Conservation (phyloP, 2,797 vertebrate species). For the Basileuterus tristriatus region DNA sequence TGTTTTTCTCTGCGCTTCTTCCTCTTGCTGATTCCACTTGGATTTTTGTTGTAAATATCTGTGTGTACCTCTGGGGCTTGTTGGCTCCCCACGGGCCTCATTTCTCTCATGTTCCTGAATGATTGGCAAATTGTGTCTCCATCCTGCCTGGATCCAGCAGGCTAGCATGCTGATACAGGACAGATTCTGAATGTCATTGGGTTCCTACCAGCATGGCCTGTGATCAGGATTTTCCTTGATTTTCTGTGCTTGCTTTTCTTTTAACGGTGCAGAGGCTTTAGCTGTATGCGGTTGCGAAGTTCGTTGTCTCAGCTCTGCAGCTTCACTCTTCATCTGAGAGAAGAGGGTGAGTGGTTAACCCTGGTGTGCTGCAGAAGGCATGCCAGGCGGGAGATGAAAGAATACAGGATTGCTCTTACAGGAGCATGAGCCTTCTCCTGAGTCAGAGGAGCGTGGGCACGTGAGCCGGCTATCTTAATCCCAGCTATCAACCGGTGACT, state of each 20-base stretch:
- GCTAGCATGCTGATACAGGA: not conserved
- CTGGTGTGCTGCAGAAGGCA: slow-evolving; percentile 64
- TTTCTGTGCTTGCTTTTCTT: not conserved
- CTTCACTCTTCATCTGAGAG: not conserved
- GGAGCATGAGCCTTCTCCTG: not conserved
- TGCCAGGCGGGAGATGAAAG: slow-evolving; percentile 65
- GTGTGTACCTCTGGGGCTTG: slow-evolving; percentile 49
- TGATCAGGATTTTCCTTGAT: not conserved
- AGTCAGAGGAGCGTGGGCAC: not conserved
- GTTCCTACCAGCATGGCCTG: not conserved
- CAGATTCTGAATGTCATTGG: not conserved
- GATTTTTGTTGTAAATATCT: slow-evolving; percentile 40
- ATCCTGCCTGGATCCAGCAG: not conserved
- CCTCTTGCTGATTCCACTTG: not conserved
- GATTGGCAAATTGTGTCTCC: not conserved
- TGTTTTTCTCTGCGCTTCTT: not conserved
- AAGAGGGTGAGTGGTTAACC: slow-evolving; percentile 32
- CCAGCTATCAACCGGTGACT: not conserved
- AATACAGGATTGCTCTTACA: not conserved
- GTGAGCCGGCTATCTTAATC: not conserved
- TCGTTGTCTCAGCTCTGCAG: not conserved
- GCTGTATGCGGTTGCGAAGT: not conserved
- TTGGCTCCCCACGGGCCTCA: slow-evolving; percentile 47
- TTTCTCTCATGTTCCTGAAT: not conserved
- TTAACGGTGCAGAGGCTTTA: not conserved